Base-by-base conservation (phyloP, 2,797 vertebrate species). In the Halcyon smyrnensis region DNA sequence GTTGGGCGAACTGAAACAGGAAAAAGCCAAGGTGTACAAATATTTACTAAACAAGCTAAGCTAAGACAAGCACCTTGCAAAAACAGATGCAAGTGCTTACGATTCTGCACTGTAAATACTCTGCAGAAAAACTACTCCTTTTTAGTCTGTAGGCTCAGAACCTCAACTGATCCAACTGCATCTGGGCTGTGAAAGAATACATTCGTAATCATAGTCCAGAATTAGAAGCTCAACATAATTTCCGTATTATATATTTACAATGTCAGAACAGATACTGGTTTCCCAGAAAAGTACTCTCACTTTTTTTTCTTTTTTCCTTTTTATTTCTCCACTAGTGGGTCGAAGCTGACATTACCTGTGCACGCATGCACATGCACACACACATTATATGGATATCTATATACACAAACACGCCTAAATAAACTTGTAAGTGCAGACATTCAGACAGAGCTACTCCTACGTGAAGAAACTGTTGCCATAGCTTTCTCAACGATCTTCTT, bases 201-300 rank as follows among this genome's bases (percentile, higher is more conserved):
- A 12, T 14, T 23, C 14, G 18, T 6, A 73, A 37, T 2, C 41
- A 57, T 19, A 56, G 16, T 43, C 59, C 25, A 39, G 36, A 71
- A 57, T 15, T 30, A 39, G 28, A 53, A 51, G 12, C 15, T 24
- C 45, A 30, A 18, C 54, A 48, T 7, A 0, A 36, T 65, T 87
- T 15, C 45, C 48, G 25, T 6, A 0, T 12, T 2, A 4, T 11
- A 20, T 11, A 6, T 41, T 54, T 14, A 7, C 30, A 69, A 1
- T 3, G 8, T 11, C 64, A 84, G 45, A 56, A 68, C 17, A 75
- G 41, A 9, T 3, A 53, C 4, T 17, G 32, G 7, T 62, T 36
- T 68, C 30, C 9, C 43, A 69, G 15, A 6, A 62, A n/a, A 45
- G 30, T 41, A 23, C 11, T 34, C 20, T 1, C 39, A 34, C 6